These are phyloP conservation scores for Argyrosomus regius DNA, from an alignment of 2,797 vertebrate genomes.

Conservation along the genomic window DNA sequence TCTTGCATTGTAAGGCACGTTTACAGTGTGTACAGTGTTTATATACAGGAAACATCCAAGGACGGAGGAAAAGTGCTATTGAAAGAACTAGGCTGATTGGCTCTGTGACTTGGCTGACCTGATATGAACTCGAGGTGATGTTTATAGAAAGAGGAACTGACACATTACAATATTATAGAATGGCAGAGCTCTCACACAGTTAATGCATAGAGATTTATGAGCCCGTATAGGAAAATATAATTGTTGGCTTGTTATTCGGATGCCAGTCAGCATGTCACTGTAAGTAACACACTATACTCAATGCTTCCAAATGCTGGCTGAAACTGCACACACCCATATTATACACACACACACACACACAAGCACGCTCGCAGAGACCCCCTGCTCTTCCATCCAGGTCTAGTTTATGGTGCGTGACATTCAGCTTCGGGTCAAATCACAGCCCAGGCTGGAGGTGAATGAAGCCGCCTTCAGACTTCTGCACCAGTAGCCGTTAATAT, in stretches of 20 bases:
- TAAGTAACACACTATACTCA: not conserved
- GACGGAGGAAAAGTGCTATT: constrained; percentile 52
- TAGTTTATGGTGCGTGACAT: constrained; percentile 64
- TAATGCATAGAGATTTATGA: constrained; percentile 37
- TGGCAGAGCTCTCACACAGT: constrained; percentile 3
- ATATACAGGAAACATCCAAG: constrained; percentile 64
- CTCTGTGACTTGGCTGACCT: constrained; percentile 60
- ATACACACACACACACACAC: constrained; percentile 8
- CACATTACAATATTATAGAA: constrained; percentile 16
- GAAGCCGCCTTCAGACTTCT: constrained; percentile 21
- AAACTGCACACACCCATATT: constrained; percentile 19
- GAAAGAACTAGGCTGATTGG: constrained; percentile 53
- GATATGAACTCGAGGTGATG: constrained; percentile 53
- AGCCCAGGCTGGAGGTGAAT: constrained; percentile 37
- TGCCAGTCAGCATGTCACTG: constrained; percentile 10
- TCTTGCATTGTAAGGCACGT: constrained; percentile 28
- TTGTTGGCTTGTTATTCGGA: not conserved
- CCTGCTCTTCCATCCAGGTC: constrained; percentile 46
- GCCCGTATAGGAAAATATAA: constrained; percentile 2
- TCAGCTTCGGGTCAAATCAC: constrained; percentile 61
- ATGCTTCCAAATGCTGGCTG: not conserved
- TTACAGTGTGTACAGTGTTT: constrained; percentile 45
- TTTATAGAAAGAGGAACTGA: constrained; percentile 53
- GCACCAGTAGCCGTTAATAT: not conserved
- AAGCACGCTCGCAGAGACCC: constrained; percentile 26